Conservation (phyloP, 2,888 invertebrate species). For the Netelia melanura region DNA sequence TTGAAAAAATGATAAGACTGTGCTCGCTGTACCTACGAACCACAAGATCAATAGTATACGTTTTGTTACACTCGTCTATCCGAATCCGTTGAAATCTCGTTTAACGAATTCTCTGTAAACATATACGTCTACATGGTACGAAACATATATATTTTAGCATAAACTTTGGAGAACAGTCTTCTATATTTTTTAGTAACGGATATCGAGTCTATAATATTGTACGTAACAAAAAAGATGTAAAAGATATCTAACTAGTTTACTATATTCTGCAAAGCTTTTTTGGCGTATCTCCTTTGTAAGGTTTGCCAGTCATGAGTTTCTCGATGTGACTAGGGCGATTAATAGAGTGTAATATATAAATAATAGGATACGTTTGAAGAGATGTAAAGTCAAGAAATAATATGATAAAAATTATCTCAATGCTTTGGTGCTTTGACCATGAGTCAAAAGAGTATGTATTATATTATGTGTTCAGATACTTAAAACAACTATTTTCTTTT, state of each 20-base stretch:
- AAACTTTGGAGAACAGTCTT: conserved; percentile 13
- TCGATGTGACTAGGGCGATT: not conserved
- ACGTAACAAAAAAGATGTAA: not conserved
- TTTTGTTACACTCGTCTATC: conserved; percentile 39
- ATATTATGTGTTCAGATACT: no score
- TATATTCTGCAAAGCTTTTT: not conserved
- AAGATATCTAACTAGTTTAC: not conserved
- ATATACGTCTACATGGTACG: conserved; percentile 12
- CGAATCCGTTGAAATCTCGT: not conserved
- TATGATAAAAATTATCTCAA: not conserved
- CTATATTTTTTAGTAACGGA: conserved; percentile 27
- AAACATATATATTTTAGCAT: conserved; percentile 40
- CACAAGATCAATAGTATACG: conserved; percentile 15
- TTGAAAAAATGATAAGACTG: conserved; percentile 7
- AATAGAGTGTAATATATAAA: not conserved
- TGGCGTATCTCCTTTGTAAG: not conserved
- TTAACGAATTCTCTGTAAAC: conserved; percentile 10
- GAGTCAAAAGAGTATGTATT: not conserved
- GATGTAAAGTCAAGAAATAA: not conserved
- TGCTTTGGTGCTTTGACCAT: not conserved
- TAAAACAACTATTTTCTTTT: no score
- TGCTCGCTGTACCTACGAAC: conserved; percentile 18
- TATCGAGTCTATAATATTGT: not conserved
- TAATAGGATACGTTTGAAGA: not conserved
- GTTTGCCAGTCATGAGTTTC: not conserved